Base-by-base conservation (phyloP, 2,888 invertebrate genomes). In the Esperia sulphurella region DNA sequence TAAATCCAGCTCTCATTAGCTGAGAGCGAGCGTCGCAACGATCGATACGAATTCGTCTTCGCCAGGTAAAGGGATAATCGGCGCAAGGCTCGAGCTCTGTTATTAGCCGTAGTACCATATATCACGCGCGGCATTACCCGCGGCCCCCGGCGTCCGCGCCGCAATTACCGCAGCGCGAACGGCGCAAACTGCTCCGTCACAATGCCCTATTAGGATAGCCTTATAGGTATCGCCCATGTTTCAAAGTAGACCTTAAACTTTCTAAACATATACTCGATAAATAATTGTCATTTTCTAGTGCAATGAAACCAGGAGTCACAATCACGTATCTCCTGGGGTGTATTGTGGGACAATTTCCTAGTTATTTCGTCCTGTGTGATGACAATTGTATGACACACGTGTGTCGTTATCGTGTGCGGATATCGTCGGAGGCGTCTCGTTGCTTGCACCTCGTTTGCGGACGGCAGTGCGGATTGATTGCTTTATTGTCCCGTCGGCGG, bases 41-140 rank as follows among this genome's bases (percentile, higher is more conserved):
- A 81, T 85, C 85, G 85, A 84, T 84, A 79, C 81, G 76, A 81
- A 83, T 86, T 80, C 85, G 83, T 83, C 83, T 83, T 81, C 74
- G 74, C 73, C 70, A 64, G 69, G 82, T 79, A 84, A 85, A 84
- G 81, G 84, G 83, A 87, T 87, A 87, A 89, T 86, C 86, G 83
- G 70, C 71, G 75, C 76, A 65, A 74, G 70, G 69, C 67, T 68
- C 75, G 61, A 68, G 71, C 78, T 79, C 79, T 85, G 85, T 85
- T 87, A 88, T 88, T 87, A 89, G 83, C 76, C 74, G 78, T 77
- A 79, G 84, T 81, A 83, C 82, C 86, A 88, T 89, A 89, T 86
- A 89, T 87, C 88, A 88, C 87, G 82, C 72, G 74, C 78, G 73
- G 83, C 71, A 83, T 80, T 83, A 81, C 68, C 72, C 71, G 73